A percentile compares a stretch with the other conserved stretches of the same genome.
Conservation (phyloP, 2,797 vertebrate genomes). For the Oreochromis grahami region DNA sequence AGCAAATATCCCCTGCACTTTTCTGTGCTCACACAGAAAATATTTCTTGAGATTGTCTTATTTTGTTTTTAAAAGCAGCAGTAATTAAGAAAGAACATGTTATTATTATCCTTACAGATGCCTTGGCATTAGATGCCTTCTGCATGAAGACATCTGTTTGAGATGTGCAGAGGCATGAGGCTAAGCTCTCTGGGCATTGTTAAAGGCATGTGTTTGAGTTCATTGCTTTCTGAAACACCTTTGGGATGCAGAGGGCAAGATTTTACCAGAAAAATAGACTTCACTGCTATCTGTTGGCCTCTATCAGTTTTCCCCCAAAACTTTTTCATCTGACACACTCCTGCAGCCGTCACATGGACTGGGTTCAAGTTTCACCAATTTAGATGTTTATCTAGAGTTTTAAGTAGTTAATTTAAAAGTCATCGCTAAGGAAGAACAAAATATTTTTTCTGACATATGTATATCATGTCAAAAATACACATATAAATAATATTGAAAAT, state of each 20-base stretch:
- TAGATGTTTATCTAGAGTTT: not conserved
- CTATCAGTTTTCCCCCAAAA: not conserved
- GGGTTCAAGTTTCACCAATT: not conserved
- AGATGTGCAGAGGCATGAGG: constrained; percentile 13
- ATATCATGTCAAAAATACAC: not conserved
- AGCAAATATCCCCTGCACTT: constrained; percentile 55
- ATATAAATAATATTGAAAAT: not conserved
- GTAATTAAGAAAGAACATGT: constrained; percentile 44
- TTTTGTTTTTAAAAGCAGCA: constrained; percentile 56
- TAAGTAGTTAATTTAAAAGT: not conserved
- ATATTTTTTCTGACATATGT: not conserved
- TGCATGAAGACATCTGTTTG: constrained; percentile 50
- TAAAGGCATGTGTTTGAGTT: not conserved
- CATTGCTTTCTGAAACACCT: constrained; percentile 6
- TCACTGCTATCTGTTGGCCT: not conserved
- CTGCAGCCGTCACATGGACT: not conserved
- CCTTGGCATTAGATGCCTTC: constrained; percentile 36
- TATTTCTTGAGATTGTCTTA: constrained; percentile 40
- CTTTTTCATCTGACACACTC: not conserved
- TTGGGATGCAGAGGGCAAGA: not conserved
- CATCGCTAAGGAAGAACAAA: fast-evolving
- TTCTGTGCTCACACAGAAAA: constrained; percentile 35
- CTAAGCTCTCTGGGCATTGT: constrained; percentile 3
- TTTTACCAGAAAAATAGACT: not conserved
- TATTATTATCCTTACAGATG: constrained; percentile 58